Evolutionary conservation across 2,113 vertebrate species (phyloP), one percentile per base, ranked within the genome.

Genomic region (Tangachromis dhanisi): DNA sequence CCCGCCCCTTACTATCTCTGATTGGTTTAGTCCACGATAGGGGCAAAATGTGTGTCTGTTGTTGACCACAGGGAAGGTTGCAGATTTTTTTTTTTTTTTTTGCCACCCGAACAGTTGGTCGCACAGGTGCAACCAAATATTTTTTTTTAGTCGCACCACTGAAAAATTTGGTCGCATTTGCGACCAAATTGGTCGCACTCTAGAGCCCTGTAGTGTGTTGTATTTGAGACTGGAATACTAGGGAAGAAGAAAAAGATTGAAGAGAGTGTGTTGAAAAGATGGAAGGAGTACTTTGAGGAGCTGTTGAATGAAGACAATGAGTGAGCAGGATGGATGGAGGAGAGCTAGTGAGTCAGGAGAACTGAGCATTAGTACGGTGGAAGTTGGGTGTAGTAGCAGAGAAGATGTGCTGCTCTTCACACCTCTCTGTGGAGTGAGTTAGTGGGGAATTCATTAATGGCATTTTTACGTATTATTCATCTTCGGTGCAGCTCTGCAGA

Each of bases 391-490:
- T 63, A 59, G 61, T 80, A 33, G 59, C 80, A 24, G 78, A 86
- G 86, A 51, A 66, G 76, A 80, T 35, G 17, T 81, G 78, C 47
- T 51, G 24, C 68, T 47, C 59, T 54, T 85, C 80, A 79, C 71
- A 24, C 35, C 68, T 79, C 68, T 51, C 35, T 73, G 76, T 79
- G 78, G 29, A 82, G 76, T 16, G 6, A 51, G 83, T 84, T 88
- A 79, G 83, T 73, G n/a, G 89, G 71, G 61, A 90, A 88, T 83
- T 91, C 54, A 94, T 92, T 90, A 49, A 47, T 3, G 42, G 24
- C 9, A 88, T 66, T 80, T 90, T 88, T 90, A 90, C 59, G 16
- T 71, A 59, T 90, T 88, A 83, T 84, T 91, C 63, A 90, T 86
- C 89, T 85, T 53, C 2, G 13, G 53, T 4, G 3, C 31, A 78